phyloP scores from a whole-genome alignment of 2,888 invertebrate genomes.

The Dryadula phaetusa region DNA sequence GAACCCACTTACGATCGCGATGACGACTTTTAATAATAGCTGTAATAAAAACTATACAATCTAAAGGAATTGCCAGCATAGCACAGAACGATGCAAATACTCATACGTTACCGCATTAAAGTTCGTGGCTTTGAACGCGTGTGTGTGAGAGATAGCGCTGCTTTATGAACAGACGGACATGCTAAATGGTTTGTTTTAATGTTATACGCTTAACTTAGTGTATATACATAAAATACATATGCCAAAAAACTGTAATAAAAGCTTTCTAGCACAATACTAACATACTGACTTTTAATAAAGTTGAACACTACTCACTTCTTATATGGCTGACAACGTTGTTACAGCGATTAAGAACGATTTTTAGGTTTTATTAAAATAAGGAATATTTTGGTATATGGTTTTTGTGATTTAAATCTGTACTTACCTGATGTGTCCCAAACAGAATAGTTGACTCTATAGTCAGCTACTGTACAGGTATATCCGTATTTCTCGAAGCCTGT shows the following conservation, averaged over 20 bases:
- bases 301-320: no score
- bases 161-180: constrained; percentile 23
- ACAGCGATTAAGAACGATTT: no score
- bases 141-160: constrained; percentile 24
- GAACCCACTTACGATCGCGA: no score
- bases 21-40: no score
- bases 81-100: constrained; percentile 11
- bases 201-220: no score
- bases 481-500: constrained; percentile 87
- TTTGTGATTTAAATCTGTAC: no score
- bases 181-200: not conserved
- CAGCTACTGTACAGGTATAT: constrained; percentile 83
- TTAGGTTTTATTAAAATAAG: no score
- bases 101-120: constrained; percentile 23
- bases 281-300: no score
- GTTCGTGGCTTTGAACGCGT: constrained; percentile 14
- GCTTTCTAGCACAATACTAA: no score
- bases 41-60: not conserved
- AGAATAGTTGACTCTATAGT: constrained; percentile 84
- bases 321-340: no score
- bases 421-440: constrained; percentile 87
- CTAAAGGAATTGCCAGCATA: not conserved
- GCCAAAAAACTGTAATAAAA: no score
- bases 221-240: not conserved
- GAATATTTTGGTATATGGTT: no score